Evolutionary conservation across 2,113 vertebrate genomes (phyloP).

Genomic region (Nycticorax nycticorax): DNA sequence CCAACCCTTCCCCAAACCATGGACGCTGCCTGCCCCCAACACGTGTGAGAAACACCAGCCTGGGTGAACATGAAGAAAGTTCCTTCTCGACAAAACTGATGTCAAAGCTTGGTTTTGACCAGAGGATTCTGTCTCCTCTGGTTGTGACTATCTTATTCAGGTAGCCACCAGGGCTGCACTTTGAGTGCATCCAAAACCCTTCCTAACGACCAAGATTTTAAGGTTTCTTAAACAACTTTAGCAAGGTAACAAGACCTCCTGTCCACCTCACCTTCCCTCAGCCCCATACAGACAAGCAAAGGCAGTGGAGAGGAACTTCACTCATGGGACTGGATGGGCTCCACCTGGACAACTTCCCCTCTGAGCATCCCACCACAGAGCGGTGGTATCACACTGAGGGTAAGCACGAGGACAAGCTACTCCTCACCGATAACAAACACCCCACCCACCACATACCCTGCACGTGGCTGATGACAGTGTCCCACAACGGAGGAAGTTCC

Average conservation of each 20-base stretch:
- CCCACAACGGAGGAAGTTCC: not conserved
- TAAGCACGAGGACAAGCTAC: not conserved
- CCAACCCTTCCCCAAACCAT: not conserved
- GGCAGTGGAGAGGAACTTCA: not conserved
- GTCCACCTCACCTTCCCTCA: not conserved
- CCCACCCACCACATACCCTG: not conserved
- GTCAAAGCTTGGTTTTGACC: not conserved
- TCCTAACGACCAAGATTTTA: not conserved
- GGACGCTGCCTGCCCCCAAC: not conserved
- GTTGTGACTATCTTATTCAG: not conserved
- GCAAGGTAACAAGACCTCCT: not conserved
- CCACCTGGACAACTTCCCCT: not conserved
- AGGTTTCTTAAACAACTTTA: not conserved
- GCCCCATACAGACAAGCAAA: not conserved
- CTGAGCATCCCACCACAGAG: not conserved
- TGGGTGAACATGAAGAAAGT: not conserved
- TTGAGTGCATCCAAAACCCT: not conserved
- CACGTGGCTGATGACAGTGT: not conserved
- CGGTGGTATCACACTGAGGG: fast-evolving
- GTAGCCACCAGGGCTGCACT: not conserved
- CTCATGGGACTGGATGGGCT: not conserved
- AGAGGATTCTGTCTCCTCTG: not conserved
- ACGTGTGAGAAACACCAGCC: not conserved
- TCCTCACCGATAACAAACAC: not conserved
- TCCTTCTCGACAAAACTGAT: not conserved